Conservation (phyloP, 1,140 invertebrate genomes). For the Eulimnadia texana region DNA sequence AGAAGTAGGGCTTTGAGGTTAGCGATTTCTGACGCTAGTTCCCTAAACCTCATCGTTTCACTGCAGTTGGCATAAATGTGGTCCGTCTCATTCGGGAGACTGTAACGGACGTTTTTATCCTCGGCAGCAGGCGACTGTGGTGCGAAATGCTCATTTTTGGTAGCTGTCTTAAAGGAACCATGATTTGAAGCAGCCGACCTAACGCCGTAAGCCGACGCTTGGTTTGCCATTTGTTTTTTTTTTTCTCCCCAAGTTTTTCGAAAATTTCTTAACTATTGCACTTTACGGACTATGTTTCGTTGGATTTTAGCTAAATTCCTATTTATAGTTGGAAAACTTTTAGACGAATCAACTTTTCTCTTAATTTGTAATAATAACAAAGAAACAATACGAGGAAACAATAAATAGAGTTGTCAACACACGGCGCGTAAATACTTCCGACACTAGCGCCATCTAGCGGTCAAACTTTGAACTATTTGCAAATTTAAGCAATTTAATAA, state of each 20-base stretch:
- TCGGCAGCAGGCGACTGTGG: slow-evolving; percentile 13
- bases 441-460: neutral
- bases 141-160: neutral
- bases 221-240: too few relatives aligned
- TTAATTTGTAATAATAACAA: too few relatives aligned
- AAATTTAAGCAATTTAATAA: too few relatives aligned
- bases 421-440: neutral
- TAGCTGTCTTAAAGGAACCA: too few relatives aligned
- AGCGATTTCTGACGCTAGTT: slow-evolving; percentile 36
- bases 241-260: too few relatives aligned
- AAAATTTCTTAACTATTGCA: too few relatives aligned
- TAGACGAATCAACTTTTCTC: too few relatives aligned
- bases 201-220: too few relatives aligned
- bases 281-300: too few relatives aligned
- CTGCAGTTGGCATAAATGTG: slow-evolving; percentile 40
- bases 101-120: slow-evolving; percentile 17
- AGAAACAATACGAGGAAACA: too few relatives aligned
- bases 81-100: slow-evolving; percentile 34
- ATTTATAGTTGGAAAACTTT: too few relatives aligned
- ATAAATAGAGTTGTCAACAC: neutral
- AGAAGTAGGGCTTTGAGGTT: slow-evolving; percentile 47
- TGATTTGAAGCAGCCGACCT: neutral
- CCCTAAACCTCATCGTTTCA: slow-evolving; percentile 28
- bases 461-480: neutral
- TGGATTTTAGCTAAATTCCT: too few relatives aligned